Evolutionary conservation across 2,113 vertebrate genomes (phyloP), one percentile per base, ranked within the genome.

Genomic region (Daboia siamensis): DNA sequence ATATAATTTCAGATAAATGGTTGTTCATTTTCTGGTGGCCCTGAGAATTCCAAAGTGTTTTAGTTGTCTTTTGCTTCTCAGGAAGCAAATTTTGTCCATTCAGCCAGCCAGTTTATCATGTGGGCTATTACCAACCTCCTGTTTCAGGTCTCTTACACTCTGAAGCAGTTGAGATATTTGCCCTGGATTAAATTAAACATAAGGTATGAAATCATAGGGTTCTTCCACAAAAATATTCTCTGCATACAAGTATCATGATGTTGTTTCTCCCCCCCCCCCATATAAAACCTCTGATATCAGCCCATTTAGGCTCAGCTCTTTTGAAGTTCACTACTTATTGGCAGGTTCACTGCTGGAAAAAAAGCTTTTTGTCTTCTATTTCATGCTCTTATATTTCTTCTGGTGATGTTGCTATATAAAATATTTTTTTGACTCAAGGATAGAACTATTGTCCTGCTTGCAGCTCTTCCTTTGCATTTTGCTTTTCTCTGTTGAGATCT

Each of bases 401-500:
- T 44, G 33, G 33, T 80, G n/a, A 80, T 44, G 33, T 80, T 80
- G 20, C 17, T 44, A 44, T 21, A 44, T 8, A 9, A 74, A 88
- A 56, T 55, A 55, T 39, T 33, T 26, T 56, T 44, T n/a, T 13
- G 57, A 88, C 0, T 33, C 86, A 57, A 26, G 57, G 94, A 26
- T 26, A 90, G 90, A 17, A 91, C 94, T 90, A 92, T 93, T 90
- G 48, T 64, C 21, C 26, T 46, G 86, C 6, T 64, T 94, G 87
- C 93, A 95, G 91, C 93, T 93, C 93, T 88, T 91, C 93, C 69
- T 20, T 54, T 29, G 26, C 86, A 9, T 94, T 94, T 87, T 93
- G 89, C 23, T 96, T 94, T 86, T 94, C 69, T 91, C 23, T 87
- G 0, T 33, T 52, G 59, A 92, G 95, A 89, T 92, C 94, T 90